A percentile compares a stretch with the other conserved stretches of the same genome.
Evolutionary conservation across 2,888 invertebrate genomes (phyloP).

Genomic region (Trichacis sp.): DNA sequence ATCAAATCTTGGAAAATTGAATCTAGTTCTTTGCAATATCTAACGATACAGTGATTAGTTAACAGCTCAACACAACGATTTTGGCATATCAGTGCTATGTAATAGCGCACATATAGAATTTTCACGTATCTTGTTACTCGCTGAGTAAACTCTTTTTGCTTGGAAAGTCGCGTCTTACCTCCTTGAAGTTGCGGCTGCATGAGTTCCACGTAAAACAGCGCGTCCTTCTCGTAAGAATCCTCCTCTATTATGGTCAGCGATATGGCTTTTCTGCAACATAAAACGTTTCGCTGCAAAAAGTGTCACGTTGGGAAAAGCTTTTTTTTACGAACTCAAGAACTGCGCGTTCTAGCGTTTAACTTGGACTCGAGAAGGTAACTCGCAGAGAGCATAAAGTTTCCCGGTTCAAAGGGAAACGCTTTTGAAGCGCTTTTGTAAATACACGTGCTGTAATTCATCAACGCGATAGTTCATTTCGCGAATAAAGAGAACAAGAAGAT

Average conservation of each 20-base stretch:
- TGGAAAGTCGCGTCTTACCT: slow-evolving; percentile 75
- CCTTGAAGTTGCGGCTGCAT: slow-evolving; percentile 89
- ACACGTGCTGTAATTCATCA: too few species aligned
- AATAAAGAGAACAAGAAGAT: background rate
- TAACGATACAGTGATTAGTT: background rate
- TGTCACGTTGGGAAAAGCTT: background rate
- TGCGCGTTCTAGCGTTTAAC: too few species aligned
- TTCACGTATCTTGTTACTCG: background rate
- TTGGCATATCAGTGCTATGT: background rate
- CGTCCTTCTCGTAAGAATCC: slow-evolving; percentile 97
- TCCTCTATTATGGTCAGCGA: slow-evolving; percentile 91
- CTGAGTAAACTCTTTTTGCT: background rate
- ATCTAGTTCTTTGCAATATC: too few species aligned
- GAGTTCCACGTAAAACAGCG: slow-evolving; percentile 91
- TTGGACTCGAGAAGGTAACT: too few species aligned
- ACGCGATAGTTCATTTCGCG: too few species aligned
- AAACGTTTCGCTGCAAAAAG: background rate
- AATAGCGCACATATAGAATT: background rate
- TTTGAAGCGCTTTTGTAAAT: too few species aligned
- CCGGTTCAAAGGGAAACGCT: too few species aligned
- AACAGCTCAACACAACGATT: background rate
- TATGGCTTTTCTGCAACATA: slow-evolving; percentile 85
- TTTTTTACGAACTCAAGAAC: too few species aligned
- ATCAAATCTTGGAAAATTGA: too few species aligned
- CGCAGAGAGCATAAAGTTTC: too few species aligned